Base-by-base conservation (phyloP, 1,140 invertebrate species). In the Sipha flava region DNA sequence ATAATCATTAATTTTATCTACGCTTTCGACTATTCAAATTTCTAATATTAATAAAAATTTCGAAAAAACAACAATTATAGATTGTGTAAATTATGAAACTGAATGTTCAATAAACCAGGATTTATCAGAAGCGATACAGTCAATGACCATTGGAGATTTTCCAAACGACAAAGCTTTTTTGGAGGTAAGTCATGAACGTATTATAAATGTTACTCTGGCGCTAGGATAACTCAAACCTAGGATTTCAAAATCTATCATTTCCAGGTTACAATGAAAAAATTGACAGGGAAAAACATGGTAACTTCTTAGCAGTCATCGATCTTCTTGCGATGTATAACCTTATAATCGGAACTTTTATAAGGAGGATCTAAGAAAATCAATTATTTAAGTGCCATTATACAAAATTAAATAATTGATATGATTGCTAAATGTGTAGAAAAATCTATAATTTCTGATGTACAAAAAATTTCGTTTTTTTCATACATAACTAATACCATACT, bases 341-440 rank as follows among this genome's bases (percentile, higher is more conserved):
- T 31, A n/a, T 68, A 68, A 40, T 40, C 18, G 6, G 40, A 45
- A 40, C 34, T 40, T n/a, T 45, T 68, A 40, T 7, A 66, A 66
- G 16, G 23, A 29, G 26, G 34, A 26, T 9, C 21, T 45, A 70
- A 45, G 7, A 43, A 45, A 43, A 45, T 43, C 23, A 80, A 59
- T 52, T 73, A 73, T 80, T 54, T 80, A 40, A 49, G 37, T 34
- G 29, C 45, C n/a, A 73, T 16, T 10, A 73, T 52, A 21, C 79
- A 80, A 73, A 73, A 80, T 57, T 66, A 80, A 43, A 47, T 80
- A 37, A 75, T 80, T 37, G 31, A 73, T 47, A 52, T 80, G 37
- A 16, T 52, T 31, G 21, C 79, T 16, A 29, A 80, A 31, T 31
- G 54, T 37, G 18, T 73, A 26, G 16, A 45, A 47, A 57, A 80